Conservation (phyloP, 2,113 vertebrate genomes). For the Prionailurus viverrinus region DNA sequence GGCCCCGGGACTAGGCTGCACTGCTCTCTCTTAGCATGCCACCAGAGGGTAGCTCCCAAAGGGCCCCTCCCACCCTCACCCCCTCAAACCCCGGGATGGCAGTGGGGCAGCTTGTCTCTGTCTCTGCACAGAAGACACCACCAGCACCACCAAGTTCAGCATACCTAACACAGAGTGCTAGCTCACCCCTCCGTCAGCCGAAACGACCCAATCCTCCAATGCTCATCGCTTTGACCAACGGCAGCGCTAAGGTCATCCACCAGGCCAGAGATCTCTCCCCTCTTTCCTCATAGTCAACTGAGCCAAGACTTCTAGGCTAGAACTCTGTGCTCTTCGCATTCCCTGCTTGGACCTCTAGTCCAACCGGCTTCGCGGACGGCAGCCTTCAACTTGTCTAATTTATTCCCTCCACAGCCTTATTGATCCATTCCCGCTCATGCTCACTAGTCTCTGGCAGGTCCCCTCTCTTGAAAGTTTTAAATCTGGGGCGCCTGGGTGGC, state of each 20-base stretch:
- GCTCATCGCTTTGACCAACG: not conserved
- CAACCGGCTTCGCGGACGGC: not conserved
- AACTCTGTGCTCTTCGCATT: not conserved
- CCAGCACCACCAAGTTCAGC: not conserved
- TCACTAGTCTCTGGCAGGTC: not conserved
- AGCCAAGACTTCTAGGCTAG: not conserved
- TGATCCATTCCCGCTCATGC: not conserved
- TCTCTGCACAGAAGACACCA: not conserved
- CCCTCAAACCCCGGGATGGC: not conserved
- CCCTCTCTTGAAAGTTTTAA: not conserved
- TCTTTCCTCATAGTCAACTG: not conserved
- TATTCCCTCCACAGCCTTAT: not conserved
- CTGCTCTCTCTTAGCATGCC: not conserved
- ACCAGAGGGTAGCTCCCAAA: not conserved
- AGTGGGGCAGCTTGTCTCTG: not conserved
- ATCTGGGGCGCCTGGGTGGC: no score
- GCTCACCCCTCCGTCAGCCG: not conserved
- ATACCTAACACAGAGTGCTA: not conserved
- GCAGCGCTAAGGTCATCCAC: not conserved
- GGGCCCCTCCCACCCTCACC: not conserved
- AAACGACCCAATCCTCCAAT: not conserved
- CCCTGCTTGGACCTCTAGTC: not conserved
- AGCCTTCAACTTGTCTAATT: not conserved
- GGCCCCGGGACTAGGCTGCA: not conserved
- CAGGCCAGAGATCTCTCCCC: not conserved